phyloP scores from a whole-genome alignment of 2,888 invertebrate species.

The Auanema sp. region DNA sequence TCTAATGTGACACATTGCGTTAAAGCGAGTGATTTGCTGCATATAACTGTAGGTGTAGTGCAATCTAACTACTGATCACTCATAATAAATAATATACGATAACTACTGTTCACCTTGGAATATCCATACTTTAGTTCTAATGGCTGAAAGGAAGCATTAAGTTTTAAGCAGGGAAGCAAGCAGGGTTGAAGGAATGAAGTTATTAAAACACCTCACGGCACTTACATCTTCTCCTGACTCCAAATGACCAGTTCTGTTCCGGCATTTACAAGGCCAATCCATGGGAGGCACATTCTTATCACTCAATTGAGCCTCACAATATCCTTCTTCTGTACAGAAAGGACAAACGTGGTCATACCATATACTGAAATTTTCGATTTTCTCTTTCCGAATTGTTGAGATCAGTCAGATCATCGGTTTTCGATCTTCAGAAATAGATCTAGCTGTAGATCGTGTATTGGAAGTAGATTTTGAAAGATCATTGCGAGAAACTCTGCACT shows the following conservation, averaged over 20 bases:
- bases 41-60: too few species aligned
- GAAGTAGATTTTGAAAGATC: too few species aligned
- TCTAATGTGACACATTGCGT: too few species aligned
- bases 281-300: slow-evolving; percentile 21
- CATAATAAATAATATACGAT: background rate
- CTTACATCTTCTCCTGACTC: slow-evolving; percentile 31
- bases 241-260: slow-evolving; percentile 32
- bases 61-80: background rate
- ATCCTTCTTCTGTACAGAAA: slow-evolving; percentile 42
- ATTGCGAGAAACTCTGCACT: too few species aligned
- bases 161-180: background rate
- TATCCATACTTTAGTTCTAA: slow-evolving; percentile 38
- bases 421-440: too few species aligned
- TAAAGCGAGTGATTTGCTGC: too few species aligned
- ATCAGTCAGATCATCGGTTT: too few species aligned
- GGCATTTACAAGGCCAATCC: slow-evolving; percentile 42
- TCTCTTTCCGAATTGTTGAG: background rate
- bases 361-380: slow-evolving; percentile 29
- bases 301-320: slow-evolving; percentile 36
- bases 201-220: background rate
- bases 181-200: background rate
- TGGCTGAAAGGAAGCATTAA: slow-evolving; percentile 31
- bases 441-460: too few species aligned
- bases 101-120: slow-evolving; percentile 27
- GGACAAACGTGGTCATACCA: slow-evolving; percentile 53